Conservation (phyloP, 2,797 vertebrate species). For the Sitta carolinensis region DNA sequence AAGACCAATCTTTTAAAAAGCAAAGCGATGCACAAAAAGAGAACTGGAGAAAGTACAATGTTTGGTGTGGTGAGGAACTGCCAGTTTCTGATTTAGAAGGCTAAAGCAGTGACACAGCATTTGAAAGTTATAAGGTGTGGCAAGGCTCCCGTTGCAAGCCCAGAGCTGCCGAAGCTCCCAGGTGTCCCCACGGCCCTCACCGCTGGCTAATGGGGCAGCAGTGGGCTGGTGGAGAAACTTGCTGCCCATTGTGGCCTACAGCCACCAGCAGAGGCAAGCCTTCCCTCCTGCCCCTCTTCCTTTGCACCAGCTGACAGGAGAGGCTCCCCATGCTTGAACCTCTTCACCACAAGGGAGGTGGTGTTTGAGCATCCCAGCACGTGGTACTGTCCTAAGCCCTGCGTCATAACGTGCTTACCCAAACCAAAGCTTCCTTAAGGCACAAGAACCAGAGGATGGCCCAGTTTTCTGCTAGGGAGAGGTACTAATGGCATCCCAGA, state of each 20-base stretch:
- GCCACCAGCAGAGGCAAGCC: background rate
- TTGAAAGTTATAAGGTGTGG: background rate
- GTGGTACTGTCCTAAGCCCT: rapidly evolving
- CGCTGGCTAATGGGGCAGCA: rapidly evolving
- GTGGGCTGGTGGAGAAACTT: background rate
- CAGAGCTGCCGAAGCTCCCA: background rate
- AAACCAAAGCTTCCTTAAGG: background rate
- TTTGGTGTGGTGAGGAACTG: background rate
- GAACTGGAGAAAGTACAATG: background rate
- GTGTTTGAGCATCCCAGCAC: background rate
- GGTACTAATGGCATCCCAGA: background rate
- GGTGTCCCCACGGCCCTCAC: rapidly evolving
- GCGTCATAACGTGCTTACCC: background rate
- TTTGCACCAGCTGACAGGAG: background rate
- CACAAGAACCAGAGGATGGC: background rate
- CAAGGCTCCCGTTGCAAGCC: background rate
- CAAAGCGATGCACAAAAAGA: background rate
- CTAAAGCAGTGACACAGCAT: background rate
- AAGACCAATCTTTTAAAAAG: background rate
- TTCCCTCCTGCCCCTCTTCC: background rate
- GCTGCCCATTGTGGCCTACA: rapidly evolving
- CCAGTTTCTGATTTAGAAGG: background rate
- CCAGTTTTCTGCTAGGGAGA: background rate
- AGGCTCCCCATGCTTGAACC: background rate
- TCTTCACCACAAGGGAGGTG: background rate